phyloP scores from a whole-genome alignment of 2,888 invertebrate genomes.

The Xylocampa areola region DNA sequence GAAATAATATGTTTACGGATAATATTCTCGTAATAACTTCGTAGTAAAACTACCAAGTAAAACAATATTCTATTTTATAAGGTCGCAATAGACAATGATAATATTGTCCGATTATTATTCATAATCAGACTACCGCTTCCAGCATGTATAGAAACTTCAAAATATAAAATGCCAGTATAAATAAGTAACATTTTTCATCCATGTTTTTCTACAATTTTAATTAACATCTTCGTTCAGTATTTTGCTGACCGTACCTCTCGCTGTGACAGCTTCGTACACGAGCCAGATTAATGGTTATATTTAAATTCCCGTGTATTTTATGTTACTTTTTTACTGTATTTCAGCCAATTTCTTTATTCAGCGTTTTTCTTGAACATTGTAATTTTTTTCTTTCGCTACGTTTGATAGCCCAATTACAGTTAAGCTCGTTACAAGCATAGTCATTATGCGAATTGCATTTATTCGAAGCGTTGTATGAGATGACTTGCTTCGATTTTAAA shows the following conservation, averaged over 20 bases:
- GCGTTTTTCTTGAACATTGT: conserved; percentile 58
- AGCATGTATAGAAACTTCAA: background rate
- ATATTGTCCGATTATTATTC: too few relatives aligned
- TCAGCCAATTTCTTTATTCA: conserved; percentile 65
- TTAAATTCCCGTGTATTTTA: conserved; percentile 84
- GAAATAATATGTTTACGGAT: too few relatives aligned
- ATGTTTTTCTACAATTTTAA: conserved; percentile 42
- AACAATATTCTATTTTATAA: too few relatives aligned
- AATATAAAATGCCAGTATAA: background rate
- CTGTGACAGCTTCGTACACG: conserved; percentile 78
- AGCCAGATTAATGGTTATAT: conserved; percentile 88
- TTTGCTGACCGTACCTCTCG: conserved; percentile 71
- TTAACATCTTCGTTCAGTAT: conserved; percentile 48
- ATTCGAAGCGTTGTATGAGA: conserved; percentile 8
- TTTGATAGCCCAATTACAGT: conserved; percentile 38
- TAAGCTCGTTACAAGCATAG: conserved; percentile 18
- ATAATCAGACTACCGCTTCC: background rate
- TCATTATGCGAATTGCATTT: background rate
- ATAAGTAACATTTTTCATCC: background rate
- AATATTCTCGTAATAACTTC: too few relatives aligned
- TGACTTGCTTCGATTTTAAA: background rate
- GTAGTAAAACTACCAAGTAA: too few relatives aligned
- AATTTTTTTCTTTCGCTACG: conserved; percentile 25
- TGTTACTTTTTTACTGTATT: conserved; percentile 75
- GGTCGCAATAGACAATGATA: too few relatives aligned